These are phyloP conservation scores for Eretmocerus hayati DNA, from an alignment of 2,888 invertebrate genomes.

Conservation along the genomic window DNA sequence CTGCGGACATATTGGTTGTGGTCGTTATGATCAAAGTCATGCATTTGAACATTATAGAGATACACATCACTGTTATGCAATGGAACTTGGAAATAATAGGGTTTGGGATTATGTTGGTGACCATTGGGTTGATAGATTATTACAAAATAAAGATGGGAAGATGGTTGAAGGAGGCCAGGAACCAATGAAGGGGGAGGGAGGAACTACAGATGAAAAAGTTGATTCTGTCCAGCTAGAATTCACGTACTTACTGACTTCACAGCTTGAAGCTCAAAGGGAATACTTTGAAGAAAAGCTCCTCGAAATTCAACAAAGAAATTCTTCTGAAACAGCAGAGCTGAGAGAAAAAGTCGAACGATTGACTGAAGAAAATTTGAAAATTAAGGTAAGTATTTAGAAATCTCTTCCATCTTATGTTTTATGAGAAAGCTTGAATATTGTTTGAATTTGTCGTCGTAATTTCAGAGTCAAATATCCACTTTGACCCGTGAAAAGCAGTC, in stretches of 20 bases:
- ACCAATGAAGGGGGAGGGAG: slow-evolving; percentile 49
- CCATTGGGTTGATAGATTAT: slow-evolving; percentile 89
- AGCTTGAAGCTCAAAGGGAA: slow-evolving; percentile 86
- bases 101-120: slow-evolving; percentile 99
- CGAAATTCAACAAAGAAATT: slow-evolving; percentile 44
- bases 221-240: slow-evolving; percentile 95
- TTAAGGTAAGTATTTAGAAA: slow-evolving; percentile 35
- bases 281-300: slow-evolving; percentile 81
- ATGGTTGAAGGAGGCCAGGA: slow-evolving; percentile 67
- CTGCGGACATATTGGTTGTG: slow-evolving; percentile 97
- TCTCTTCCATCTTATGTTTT: no score
- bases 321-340: slow-evolving; percentile 53
- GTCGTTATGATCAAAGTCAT: slow-evolving; percentile 83
- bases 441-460: no score
- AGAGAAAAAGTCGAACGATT: slow-evolving; percentile 51
- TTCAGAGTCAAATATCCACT: slow-evolving; percentile 50
- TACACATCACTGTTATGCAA: slow-evolving; percentile 94
- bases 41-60: slow-evolving; percentile 92
- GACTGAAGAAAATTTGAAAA: slow-evolving; percentile 47
- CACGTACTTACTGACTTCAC: slow-evolving; percentile 90
- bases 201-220: slow-evolving; percentile 72
- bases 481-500: slow-evolving; percentile 60
- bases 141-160: slow-evolving; percentile 98
- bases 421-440: no score
- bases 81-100: slow-evolving; percentile 91